These are phyloP conservation scores for Ailurus styani DNA, from an alignment of 2,113 vertebrate genomes.

Conservation along the genomic window DNA sequence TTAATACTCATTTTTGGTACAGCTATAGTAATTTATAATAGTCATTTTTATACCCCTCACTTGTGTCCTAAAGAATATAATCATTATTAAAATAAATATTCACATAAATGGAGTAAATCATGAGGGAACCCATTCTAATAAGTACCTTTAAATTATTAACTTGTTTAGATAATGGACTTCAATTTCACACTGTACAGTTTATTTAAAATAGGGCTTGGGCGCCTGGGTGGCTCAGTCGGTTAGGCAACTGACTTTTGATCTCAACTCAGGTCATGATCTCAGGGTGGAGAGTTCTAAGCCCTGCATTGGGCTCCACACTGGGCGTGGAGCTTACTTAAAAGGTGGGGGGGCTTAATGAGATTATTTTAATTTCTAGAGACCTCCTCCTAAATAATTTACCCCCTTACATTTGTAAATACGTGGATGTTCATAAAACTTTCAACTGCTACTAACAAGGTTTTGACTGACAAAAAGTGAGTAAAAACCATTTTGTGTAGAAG, in stretches of 20 bases:
- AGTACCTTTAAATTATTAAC: conserved; percentile 44
- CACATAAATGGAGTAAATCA: conserved; percentile 21
- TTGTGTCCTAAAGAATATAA: neutral
- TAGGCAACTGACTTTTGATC: neutral
- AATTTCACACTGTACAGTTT: neutral
- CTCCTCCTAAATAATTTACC: neutral
- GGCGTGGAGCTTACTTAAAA: neutral
- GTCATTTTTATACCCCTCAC: conserved; percentile 48
- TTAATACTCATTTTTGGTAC: conserved; percentile 65
- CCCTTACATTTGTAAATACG: neutral
- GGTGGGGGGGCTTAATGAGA: neutral
- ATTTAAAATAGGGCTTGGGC: neutral
- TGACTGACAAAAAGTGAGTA: neutral
- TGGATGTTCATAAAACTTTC: conserved; percentile 23
- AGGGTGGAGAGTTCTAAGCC: neutral
- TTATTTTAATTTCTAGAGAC: conserved; percentile 16
- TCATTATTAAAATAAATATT: conserved; percentile 32
- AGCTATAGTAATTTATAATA: conserved; percentile 70
- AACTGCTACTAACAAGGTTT: neutral
- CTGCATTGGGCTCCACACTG: neutral
- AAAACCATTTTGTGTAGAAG: neutral
- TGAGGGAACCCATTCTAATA: conserved; percentile 22
- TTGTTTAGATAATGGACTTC: conserved; percentile 32
- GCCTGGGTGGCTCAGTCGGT: neutral
- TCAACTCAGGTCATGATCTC: neutral